phyloP scores from a whole-genome alignment of 2,797 vertebrate genomes.

The Carduelis carduelis region DNA sequence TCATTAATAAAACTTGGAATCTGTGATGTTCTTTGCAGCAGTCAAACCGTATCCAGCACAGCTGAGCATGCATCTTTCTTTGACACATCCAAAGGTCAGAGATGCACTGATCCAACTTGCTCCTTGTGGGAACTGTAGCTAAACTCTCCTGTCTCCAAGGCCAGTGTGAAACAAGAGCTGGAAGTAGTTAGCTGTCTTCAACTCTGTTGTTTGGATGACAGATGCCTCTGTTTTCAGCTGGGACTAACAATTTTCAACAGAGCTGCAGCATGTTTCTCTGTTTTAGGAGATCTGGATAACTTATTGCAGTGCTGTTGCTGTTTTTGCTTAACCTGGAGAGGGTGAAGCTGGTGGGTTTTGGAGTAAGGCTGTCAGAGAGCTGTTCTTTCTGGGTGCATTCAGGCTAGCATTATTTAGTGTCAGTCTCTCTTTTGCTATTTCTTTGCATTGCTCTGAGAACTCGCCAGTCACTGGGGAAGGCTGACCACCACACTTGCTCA shows the following conservation, averaged over 20 bases:
- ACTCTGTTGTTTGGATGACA: background rate
- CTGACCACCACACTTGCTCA: background rate
- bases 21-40: constrained; percentile 22
- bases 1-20: constrained; percentile 53
- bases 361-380: background rate
- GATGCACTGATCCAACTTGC: background rate
- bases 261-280: background rate
- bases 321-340: background rate
- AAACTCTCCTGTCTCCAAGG: background rate
- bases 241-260: background rate
- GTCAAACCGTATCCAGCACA: background rate
- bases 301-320: background rate
- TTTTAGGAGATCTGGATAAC: background rate
- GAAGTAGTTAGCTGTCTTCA: background rate
- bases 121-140: background rate
- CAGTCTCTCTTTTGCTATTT: background rate
- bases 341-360: background rate
- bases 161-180: background rate
- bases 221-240: background rate
- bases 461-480: background rate
- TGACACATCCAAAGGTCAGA: constrained; percentile 29
- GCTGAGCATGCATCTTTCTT: constrained; percentile 15
- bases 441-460: background rate
- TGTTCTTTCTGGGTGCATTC: background rate
- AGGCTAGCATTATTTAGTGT: background rate